A percentile compares a stretch with the other conserved stretches of the same genome.
Evolutionary conservation across 2,797 vertebrate species (phyloP).

Genomic region (Semotilus atromaculatus): DNA sequence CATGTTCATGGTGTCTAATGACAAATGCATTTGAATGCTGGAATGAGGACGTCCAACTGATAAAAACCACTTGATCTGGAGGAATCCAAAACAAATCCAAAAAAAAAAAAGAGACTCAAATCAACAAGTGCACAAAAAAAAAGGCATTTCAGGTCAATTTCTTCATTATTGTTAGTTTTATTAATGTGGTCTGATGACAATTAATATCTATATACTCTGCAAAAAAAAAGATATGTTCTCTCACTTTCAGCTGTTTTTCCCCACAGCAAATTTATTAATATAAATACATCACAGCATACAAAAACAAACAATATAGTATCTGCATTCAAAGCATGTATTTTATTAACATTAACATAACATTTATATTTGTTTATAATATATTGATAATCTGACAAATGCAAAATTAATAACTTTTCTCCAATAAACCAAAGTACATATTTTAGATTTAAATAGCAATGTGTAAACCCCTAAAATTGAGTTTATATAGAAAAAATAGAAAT

Average conservation of each 20-base stretch:
- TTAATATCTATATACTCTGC: background rate
- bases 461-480: background rate
- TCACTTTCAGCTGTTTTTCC: background rate
- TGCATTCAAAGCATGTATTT: background rate
- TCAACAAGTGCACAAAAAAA: background rate
- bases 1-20: conserved; percentile 83
- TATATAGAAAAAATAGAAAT: background rate
- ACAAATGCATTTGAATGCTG: conserved; percentile 80
- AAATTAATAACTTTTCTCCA: background rate
- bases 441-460: background rate
- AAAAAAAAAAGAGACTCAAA: background rate
- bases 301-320: background rate
- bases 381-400: background rate
- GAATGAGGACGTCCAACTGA: conserved; percentile 55
- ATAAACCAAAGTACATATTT: background rate
- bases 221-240: background rate
- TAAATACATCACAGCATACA: background rate
- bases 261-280: too few relatives aligned
- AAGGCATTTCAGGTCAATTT: background rate
- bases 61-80: conserved; percentile 38
- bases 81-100: conserved; percentile 5
- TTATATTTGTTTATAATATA: background rate
- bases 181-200: background rate
- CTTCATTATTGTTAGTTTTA: background rate
- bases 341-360: background rate